These are phyloP conservation scores for Lonchura striata DNA, from an alignment of 2,113 vertebrate species.

Conservation along the genomic window DNA sequence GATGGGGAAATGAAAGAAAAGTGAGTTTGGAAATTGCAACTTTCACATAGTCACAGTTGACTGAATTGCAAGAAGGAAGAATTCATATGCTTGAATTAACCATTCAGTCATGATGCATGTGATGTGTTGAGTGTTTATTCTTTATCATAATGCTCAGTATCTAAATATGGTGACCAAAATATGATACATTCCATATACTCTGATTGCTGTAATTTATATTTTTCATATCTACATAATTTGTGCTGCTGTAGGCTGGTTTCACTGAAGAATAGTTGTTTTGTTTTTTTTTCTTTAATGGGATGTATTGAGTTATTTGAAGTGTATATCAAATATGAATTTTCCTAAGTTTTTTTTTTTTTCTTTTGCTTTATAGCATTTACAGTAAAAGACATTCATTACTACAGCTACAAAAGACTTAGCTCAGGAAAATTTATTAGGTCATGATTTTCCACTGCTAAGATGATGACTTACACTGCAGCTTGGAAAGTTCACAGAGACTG, in stretches of 20 bases:
- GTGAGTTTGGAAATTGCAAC: neutral
- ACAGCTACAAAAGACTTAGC: neutral
- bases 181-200: neutral
- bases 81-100: neutral
- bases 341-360: neutral
- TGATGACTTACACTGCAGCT: neutral
- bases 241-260: neutral
- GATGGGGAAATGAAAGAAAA: neutral
- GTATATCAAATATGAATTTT: neutral
- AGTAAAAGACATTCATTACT: neutral
- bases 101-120: neutral
- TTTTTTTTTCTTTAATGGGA: neutral
- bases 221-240: neutral
- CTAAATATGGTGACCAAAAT: neutral
- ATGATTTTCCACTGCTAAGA: neutral
- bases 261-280: neutral
- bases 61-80: neutral
- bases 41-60: neutral
- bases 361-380: neutral
- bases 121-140: neutral
- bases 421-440: neutral
- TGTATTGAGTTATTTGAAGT: neutral
- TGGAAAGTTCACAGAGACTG: neutral
- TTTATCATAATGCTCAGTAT: neutral
- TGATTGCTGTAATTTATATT: neutral